Evolutionary conservation across 64 coral and sea anemone species (phyloP).

Genomic region (Stylophora pistillata): DNA sequence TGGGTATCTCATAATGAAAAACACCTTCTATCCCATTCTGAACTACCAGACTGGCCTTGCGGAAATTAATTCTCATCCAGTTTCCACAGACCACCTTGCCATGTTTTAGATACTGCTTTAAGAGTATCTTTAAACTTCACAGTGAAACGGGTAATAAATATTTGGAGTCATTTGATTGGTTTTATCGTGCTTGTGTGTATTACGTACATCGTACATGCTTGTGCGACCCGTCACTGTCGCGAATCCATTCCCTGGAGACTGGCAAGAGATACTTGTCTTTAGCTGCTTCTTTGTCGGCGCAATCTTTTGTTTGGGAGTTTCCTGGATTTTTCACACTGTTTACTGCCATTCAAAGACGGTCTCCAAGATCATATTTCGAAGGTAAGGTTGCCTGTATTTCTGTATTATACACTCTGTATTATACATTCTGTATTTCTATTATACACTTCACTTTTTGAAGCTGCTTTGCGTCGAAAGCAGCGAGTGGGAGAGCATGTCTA

Average conservation of each 20-base stretch:
- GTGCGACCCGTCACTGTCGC: slow-evolving; percentile 43
- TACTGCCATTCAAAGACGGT: slow-evolving; percentile 77
- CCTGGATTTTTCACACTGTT: slow-evolving; percentile 80
- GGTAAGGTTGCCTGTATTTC: slow-evolving; percentile 23
- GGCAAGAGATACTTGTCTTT: slow-evolving; percentile 72
- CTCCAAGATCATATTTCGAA: slow-evolving; percentile 84
- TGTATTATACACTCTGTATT: too few relatives aligned
- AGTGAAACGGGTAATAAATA: slow-evolving; percentile 91
- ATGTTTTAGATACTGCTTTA: slow-evolving; percentile 76
- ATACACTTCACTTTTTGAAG: too few relatives aligned
- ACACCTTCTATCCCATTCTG: slow-evolving; percentile 53
- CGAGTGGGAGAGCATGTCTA: too few relatives aligned
- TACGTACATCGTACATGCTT: slow-evolving; percentile 70
- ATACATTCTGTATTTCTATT: too few relatives aligned
- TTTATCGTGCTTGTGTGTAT: slow-evolving; percentile 76
- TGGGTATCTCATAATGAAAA: slow-evolving; percentile 19
- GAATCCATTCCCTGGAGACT: slow-evolving; percentile 65
- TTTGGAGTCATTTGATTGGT: slow-evolving; percentile 88
- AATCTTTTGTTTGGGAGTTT: slow-evolving; percentile 78
- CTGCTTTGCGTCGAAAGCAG: too few relatives aligned
- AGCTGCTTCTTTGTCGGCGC: slow-evolving; percentile 71
- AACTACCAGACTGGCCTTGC: slow-evolving; percentile 81
- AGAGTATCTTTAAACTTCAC: slow-evolving; percentile 81
- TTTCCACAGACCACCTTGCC: slow-evolving; percentile 81
- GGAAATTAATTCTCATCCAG: slow-evolving; percentile 73